Conservation (phyloP, 2,113 vertebrate species). For the Lynx canadensis region DNA sequence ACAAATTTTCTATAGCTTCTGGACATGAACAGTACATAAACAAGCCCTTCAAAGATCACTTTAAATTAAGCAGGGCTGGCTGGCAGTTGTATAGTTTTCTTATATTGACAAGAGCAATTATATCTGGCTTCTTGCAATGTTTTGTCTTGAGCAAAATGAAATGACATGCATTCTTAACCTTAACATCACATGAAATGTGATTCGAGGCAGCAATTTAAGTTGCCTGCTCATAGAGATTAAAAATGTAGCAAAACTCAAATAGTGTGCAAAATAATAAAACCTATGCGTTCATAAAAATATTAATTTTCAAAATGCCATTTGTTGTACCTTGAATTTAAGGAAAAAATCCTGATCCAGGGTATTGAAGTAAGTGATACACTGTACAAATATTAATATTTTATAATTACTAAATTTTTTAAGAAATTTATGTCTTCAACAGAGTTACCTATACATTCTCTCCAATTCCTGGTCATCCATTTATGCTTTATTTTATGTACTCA, state of each 20-base stretch:
- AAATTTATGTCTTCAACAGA: background rate
- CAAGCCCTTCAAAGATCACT: conserved; percentile 58
- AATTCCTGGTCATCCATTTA: background rate
- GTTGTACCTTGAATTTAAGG: background rate
- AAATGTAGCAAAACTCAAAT: background rate
- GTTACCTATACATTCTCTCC: background rate
- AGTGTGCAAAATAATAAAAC: background rate
- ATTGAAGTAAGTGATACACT: background rate
- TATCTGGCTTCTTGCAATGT: conserved; percentile 26
- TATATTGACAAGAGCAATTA: conserved; percentile 74
- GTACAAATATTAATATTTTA: background rate
- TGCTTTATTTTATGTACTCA: background rate
- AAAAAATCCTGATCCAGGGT: background rate
- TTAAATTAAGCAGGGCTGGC: conserved; percentile 50
- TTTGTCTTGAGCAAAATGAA: conserved; percentile 50
- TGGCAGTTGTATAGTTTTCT: conserved; percentile 68
- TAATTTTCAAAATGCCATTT: background rate
- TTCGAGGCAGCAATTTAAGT: background rate
- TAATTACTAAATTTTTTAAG: background rate
- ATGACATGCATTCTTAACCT: conserved; percentile 45
- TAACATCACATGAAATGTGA: conserved; percentile 7
- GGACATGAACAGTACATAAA: background rate
- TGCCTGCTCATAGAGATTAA: background rate
- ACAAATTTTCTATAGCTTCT: conserved; percentile 27
- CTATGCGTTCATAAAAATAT: background rate